Conservation (phyloP, 2,113 vertebrate species). For the Fukomys damarensis region DNA sequence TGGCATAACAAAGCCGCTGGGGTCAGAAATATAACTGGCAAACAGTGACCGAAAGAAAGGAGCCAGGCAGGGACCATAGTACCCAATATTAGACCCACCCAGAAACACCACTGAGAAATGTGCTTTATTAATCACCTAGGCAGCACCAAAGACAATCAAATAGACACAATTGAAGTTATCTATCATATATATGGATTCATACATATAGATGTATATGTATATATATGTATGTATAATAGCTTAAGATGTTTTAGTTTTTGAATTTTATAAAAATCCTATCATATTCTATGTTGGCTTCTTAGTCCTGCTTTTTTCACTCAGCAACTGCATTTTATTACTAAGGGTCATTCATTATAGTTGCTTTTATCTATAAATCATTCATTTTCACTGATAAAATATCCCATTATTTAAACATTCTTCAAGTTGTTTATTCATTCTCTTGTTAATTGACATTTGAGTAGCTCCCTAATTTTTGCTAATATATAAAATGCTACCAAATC, state of each 20-base stretch:
- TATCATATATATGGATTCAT: background rate
- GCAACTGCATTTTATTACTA: background rate
- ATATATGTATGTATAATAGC: background rate
- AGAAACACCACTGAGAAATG: background rate
- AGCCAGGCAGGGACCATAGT: background rate
- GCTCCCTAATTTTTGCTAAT: background rate
- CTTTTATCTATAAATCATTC: background rate
- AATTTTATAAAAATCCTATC: background rate
- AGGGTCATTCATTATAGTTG: background rate
- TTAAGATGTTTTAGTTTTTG: background rate
- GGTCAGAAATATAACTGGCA: background rate
- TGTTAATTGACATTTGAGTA: background rate
- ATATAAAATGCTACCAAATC: background rate
- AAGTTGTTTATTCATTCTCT: background rate
- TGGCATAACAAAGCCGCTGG: background rate
- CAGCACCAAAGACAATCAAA: background rate
- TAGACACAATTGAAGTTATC: background rate
- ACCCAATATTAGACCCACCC: background rate
- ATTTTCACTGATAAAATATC: conserved; percentile 16
- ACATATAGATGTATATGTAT: no score
- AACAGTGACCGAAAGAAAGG: background rate
- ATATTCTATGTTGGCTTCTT: background rate
- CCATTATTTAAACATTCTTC: background rate
- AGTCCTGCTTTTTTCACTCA: background rate
- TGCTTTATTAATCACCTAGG: background rate